Evolutionary conservation across 2,113 vertebrate species (phyloP), one percentile per base, ranked within the genome.

Genomic region (western clawed frog (Xenopus tropicalis)): DNA sequence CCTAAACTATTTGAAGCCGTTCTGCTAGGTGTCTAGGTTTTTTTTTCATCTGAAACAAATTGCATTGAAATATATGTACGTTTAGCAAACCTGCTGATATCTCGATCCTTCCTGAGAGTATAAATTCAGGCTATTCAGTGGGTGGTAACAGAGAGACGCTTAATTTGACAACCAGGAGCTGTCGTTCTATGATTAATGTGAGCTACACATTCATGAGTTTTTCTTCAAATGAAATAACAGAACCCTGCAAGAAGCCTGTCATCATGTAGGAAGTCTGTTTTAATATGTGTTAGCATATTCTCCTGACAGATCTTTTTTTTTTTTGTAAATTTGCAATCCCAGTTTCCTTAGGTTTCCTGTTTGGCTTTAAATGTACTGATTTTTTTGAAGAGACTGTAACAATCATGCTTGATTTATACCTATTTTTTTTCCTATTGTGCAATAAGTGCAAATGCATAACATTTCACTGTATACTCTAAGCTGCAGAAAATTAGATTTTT

Each of bases 301-400:
- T 83, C 79, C 80, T 85, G 81, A 80, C 64, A 82, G 70, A 81
- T 87, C 85, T 48, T 44, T 44, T 73, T 22, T 43, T 43, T 59
- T 57, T 24, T 63, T 52, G 52, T 85, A 82, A 85, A 84, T 51
- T 83, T 88, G 80, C 44, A 79, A 81, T 61, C 77, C 70, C 70
- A 7, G 83, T 77, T 77, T 82, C 72, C 83, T 84, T 82, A 87
- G 85, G 82, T 85, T 85, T 77, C 72, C 82, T 85, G 80, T 83
- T 88, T 87, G 81, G 9, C 58, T 65, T 82, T 68, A 83, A 79
- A 77, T 65, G 81, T 64, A 37, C 29, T 37, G 29, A 37, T 37
- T 37, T 37, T 37, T 37, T 5, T 37, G 29, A 37, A 37, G 29
- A 37, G 5, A 37, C 29, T 5, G 10, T 37, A 37, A 37, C 10